phyloP scores from a whole-genome alignment of 2,113 vertebrate genomes.

The Gambusia affinis region DNA sequence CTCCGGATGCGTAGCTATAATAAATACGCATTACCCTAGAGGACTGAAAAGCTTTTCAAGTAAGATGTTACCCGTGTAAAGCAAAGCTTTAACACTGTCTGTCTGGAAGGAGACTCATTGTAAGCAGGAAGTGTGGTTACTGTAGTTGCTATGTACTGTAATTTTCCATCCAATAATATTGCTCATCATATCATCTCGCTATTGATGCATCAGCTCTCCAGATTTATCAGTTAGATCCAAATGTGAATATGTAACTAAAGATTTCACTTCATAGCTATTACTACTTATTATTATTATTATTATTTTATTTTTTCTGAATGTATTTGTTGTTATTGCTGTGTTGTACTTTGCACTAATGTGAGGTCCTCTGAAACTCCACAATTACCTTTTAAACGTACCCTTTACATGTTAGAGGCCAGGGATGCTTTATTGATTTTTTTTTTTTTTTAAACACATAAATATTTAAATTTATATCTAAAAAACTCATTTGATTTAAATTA shows the following conservation, averaged over 20 bases:
- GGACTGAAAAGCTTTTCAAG: slow-evolving; percentile 54
- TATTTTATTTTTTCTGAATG: slow-evolving; percentile 42
- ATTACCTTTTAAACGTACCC: slow-evolving; percentile 58
- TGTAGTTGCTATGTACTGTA: slow-evolving; percentile 69
- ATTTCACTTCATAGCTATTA: slow-evolving; percentile 47
- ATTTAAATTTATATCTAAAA: not conserved
- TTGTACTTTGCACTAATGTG: slow-evolving; percentile 67
- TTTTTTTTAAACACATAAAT: not conserved
- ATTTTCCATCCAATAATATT: slow-evolving; percentile 52
- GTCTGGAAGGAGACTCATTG: slow-evolving; percentile 37
- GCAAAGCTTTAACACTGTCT: slow-evolving; percentile 39
- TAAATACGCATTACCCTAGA: slow-evolving; percentile 45
- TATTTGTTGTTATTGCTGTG: slow-evolving; percentile 56
- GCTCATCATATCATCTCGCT: slow-evolving; percentile 54
- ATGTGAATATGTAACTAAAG: slow-evolving; percentile 71
- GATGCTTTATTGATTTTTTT: slow-evolving; percentile 39
- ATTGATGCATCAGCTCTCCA: slow-evolving; percentile 49
- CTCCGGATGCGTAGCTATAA: slow-evolving; percentile 42
- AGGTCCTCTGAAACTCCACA: slow-evolving; percentile 64
- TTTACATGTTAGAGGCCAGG: slow-evolving; percentile 68
- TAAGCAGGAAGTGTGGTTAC: slow-evolving; percentile 56
- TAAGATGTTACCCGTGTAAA: slow-evolving; percentile 67
- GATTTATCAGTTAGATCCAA: slow-evolving; percentile 54
- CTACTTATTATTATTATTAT: slow-evolving; percentile 8
- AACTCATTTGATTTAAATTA: slow-evolving; percentile 8